Evolutionary conservation across 2,113 vertebrate species (phyloP), one percentile per base, ranked within the genome.

Genomic region (Marmota flaviventris): DNA sequence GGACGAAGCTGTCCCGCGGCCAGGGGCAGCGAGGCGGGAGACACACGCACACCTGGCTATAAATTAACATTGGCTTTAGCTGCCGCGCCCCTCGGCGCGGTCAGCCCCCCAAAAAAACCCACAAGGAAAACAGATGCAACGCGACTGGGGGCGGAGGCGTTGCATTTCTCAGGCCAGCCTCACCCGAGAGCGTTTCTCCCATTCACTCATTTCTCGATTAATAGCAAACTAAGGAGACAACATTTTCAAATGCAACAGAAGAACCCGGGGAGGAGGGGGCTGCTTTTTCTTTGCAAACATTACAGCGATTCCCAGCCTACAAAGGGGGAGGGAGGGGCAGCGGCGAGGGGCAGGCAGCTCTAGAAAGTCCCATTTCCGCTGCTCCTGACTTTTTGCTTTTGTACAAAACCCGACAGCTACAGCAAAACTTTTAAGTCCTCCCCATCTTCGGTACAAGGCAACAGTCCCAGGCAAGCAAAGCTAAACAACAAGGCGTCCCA

Each of bases 31-130:
- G 45, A 94, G 87, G 95, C 63, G 89, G 97, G 96, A 94, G 92
- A 93, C 95, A 96, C 94, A 97, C 96, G 97, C 98, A 98, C 94
- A 98, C 97, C 96, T 98, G 98, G 98, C 99, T 99, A 99, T 99
- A 99, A 99, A 99, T 99, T 99, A 99, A 99, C 99, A 76, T 75
- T 96, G 98, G 99, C 98, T 98, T 99, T 99, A 99, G 99, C 99
- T 98, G 99, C 99, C 98, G 99, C 99, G 99, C 99, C 99, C 98
- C 96, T 99, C 97, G 98, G 97, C 98, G 98, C 76, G 81, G 94
- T 32, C 87, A 89, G 78, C 16, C 63, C 37, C 69, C 48, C 39
- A 39, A 13, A 14, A 56, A 27, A 98, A 98, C 94, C 97, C 98
- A 98, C 93, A 56, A 96, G 96, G 94, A 96, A 97, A 92, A 98